These are phyloP conservation scores for Rhinichthys osculus DNA, from an alignment of 2,797 vertebrate genomes.

Conservation along the genomic window DNA sequence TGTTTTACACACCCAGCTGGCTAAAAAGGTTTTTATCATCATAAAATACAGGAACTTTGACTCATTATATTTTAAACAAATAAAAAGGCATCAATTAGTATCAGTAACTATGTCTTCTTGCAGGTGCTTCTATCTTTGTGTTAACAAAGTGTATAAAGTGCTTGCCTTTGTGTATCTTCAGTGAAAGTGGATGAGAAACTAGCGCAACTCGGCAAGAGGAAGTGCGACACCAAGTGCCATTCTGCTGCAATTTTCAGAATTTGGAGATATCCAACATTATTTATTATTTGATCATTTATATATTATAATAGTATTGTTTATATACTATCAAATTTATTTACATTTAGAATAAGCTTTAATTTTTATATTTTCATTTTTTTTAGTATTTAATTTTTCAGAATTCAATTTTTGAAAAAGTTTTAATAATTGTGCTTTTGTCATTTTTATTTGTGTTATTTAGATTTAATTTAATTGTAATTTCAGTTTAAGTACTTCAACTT, in stretches of 20 bases:
- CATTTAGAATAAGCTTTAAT: background rate
- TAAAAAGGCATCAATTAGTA: background rate
- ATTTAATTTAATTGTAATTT: background rate
- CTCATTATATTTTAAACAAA: background rate
- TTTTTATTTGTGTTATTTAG: background rate
- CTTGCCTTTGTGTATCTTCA: background rate
- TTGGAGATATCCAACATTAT: background rate
- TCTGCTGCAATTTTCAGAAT: background rate
- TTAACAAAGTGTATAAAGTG: background rate
- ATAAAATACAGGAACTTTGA: background rate
- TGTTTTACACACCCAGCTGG: background rate
- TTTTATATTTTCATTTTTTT: background rate
- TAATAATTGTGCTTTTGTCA: background rate
- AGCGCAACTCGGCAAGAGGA: background rate
- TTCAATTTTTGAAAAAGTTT: no score
- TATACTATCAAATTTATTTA: background rate
- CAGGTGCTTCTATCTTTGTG: background rate
- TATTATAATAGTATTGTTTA: background rate
- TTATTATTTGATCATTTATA: background rate
- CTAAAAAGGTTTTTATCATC: conserved; percentile 2
- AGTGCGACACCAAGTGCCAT: background rate
- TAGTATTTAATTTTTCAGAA: no score
- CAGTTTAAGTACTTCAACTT: background rate
- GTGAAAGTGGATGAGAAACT: background rate
- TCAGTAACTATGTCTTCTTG: background rate